Base-by-base conservation (phyloP, 1,140 invertebrate species). In the Eulimnadia texana region DNA sequence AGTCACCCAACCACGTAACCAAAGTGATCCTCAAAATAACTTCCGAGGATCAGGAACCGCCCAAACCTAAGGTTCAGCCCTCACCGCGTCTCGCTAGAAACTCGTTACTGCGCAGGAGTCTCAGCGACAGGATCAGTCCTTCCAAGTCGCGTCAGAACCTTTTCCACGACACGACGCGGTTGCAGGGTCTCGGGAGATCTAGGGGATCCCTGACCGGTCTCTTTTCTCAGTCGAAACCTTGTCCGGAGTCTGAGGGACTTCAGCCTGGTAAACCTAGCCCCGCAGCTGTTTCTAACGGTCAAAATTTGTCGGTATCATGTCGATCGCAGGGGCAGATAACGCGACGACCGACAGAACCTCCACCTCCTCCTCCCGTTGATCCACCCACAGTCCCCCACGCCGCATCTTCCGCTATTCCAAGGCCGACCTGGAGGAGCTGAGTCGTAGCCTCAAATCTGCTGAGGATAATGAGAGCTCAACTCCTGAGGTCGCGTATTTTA, bases 91-190 rank as follows among this genome's bases (percentile, higher is more conserved):
- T 61, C 27, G 49, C 51, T 13, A 24, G 58, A 19, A 54, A 20
- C 22, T 52, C 49, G 19, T 27, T 13, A 52, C 52, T 61, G n/a
- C 60, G 60, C 3, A 10, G 60, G 50, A 61, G 60, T 61, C 23
- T 61, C 22, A 61, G 60, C 60, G 60, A 61, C 24, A 50, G 60
- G 24, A 28, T 51, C 3, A 23, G 42, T 11, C 29, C 51, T 3
- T 20, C n/a, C 13, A 61, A 52, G 16, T 24, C 50, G 16, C 49
- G 49, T 3, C 52, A 23, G 25, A 33, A 28, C 28, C 49, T 50
- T 3, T 61, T 61, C 22, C 60, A 61, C 50, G 60, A 61, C 28
- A 61, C 60, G 3, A 61, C 60, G 16, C 60, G 60, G 9, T 42
- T 61, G 24, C 49, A 50, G 19, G 22, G 27, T 23, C 42, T 11